Base-by-base conservation (phyloP, 92 coral and sea anemone genomes). In the Desmophyllum pertusum region DNA sequence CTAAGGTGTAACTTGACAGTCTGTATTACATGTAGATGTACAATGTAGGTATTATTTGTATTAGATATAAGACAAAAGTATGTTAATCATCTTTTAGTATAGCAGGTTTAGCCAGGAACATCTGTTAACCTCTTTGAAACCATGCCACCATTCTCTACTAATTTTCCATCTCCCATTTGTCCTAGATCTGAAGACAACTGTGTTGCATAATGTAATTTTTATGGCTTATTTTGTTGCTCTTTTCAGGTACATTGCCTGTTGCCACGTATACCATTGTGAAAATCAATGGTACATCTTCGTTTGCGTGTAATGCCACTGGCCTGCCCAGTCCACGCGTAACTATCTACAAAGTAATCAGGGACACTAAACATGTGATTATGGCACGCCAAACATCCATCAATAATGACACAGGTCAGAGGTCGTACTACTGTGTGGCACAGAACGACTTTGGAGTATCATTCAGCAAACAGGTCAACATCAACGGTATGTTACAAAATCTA, bases 371-470 rank as follows among this genome's bases (percentile, higher is more conserved):
- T 21, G 57, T 86, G 27, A 27, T 91, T 6, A 46, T 37, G 57
- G 23, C 90, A 41, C 77, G 41, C 73, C 87, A 76, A 67, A 84
- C 76, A 9, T 38, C 83, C n/a, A 63, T 93, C 43, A 77, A 48
- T 57, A 23, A 15, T 29, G 93, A 89, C 80, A 30, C 53, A 21
- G 97, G 95, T 27, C 86, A 57, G 46, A 82, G 97, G 59, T 76
- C 89, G 6, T 93, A 93, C 53, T 91, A 77, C 73, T 93, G 97
- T 67, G 71, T 91, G 17, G 97, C 97, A 6, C 85, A 84, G 61
- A 93, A 93, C 79, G 84, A 75, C n/a, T 93, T 91, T 79, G 97
- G 97, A 13, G 85, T 90, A 13, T 79, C 97, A 19, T 82, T 88
- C 65, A 89, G 97, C 21, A 79, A 84, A 63, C 79, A 80, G 46